Conservation (phyloP, 30 jellyfish, hydroid and myxozoan genomes). For the Mastigias papua region DNA sequence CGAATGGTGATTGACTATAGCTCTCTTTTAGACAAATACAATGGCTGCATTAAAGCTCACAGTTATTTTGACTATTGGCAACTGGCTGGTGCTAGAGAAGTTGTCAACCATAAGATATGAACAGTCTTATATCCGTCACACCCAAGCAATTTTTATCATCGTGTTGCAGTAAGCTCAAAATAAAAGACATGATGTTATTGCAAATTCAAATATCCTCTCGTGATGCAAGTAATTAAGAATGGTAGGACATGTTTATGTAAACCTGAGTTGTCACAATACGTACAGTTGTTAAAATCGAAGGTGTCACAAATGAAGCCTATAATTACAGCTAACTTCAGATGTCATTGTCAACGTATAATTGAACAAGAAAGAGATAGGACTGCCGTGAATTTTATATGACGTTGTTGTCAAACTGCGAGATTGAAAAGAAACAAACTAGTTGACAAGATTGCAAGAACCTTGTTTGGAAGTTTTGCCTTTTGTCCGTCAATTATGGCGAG, state of each 20-base stretch:
- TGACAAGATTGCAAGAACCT: not conserved
- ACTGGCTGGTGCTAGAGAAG: no score
- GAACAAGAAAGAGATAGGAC: not conserved
- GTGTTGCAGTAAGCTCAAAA: no score
- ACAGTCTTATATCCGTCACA: no score
- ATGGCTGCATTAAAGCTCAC: not conserved
- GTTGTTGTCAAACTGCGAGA: not conserved
- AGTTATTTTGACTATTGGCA: not conserved
- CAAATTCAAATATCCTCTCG: not conserved
- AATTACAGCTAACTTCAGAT: no score
- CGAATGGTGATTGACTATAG: no score
- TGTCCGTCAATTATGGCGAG: not conserved
- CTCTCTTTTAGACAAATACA: no score
- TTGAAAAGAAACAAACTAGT: not conserved
- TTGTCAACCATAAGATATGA: no score
- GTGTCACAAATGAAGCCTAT: not conserved
- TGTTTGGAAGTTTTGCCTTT: not conserved
- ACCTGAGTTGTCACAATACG: not conserved
- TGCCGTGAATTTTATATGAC: not conserved
- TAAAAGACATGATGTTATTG: no score
- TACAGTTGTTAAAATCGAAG: not conserved
- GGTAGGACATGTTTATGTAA: not conserved
- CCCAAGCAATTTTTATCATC: no score
- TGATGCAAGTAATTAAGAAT: not conserved
- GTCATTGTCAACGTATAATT: not conserved